A percentile compares a stretch with the other conserved stretches of the same genome.
Evolutionary conservation across 2,797 vertebrate species (phyloP).

Genomic region (Arctocebus calabarensis): DNA sequence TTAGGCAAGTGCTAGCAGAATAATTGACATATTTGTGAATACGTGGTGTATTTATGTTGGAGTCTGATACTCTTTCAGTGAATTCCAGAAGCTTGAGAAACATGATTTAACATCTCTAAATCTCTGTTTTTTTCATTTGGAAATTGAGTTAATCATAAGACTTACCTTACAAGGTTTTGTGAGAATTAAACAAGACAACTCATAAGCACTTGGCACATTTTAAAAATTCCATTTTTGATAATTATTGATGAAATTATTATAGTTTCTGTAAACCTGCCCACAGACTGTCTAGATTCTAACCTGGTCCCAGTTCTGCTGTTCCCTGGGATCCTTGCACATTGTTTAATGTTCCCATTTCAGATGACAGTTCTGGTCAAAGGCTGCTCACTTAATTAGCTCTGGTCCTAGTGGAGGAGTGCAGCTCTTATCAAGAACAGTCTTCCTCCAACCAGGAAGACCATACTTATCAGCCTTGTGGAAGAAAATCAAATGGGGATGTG

Average conservation of each 20-base stretch:
- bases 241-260: background rate
- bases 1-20: background rate
- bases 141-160: slow-evolving; percentile 25
- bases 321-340: background rate
- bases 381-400: background rate
- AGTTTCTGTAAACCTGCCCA: background rate
- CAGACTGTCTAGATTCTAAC: background rate
- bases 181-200: slow-evolving; percentile 18
- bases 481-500: background rate
- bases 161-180: background rate
- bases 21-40: background rate
- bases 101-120: slow-evolving; percentile 43
- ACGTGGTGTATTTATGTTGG: background rate
- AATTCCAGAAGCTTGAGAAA: slow-evolving; percentile 50
- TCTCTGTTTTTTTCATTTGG: slow-evolving; percentile 1
- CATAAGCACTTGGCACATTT: background rate
- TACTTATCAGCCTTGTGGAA: background rate
- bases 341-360: background rate
- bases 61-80: slow-evolving; percentile 5
- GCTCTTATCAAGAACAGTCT: background rate
- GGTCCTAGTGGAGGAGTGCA: background rate
- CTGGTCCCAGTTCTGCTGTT: background rate
- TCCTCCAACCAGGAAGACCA: background rate
- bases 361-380: background rate
- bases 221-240: background rate